These are phyloP conservation scores for Philypnodon macrostomus DNA, from an alignment of 2,797 vertebrate genomes.

Conservation along the genomic window DNA sequence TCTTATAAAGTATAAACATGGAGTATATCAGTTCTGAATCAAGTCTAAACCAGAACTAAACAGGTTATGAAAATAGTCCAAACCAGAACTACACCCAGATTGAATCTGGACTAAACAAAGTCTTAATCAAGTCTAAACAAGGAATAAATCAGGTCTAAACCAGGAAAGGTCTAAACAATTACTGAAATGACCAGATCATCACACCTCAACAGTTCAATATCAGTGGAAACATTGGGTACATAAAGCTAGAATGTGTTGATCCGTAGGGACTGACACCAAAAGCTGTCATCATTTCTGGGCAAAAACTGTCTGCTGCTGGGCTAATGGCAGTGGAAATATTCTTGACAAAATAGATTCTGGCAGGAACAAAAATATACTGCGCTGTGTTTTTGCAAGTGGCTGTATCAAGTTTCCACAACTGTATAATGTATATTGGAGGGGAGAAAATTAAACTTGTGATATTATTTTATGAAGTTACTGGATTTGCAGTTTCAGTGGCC, in stretches of 20 bases:
- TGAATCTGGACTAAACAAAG: too few species aligned
- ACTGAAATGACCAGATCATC: too few species aligned
- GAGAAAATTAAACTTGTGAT: neutral
- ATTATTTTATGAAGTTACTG: neutral
- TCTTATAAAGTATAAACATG: too few species aligned
- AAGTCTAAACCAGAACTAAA: too few species aligned
- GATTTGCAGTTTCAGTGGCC: neutral
- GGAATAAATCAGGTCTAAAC: too few species aligned
- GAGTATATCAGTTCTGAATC: too few species aligned
- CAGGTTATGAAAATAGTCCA: too few species aligned
- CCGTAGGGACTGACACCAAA: constrained; percentile 22
- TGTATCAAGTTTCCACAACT: neutral
- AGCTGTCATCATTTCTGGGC: constrained; percentile 30
- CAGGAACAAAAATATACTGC: neutral
- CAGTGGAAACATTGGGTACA: constrained; percentile 7
- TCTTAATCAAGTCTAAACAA: too few species aligned
- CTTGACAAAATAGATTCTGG: neutral
- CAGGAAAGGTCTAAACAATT: too few species aligned
- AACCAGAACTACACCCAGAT: too few species aligned
- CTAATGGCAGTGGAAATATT: neutral
- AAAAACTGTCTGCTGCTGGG: constrained; percentile 7
- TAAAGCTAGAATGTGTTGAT: constrained; percentile 7
- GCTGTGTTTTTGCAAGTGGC: neutral
- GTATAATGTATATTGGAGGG: neutral
- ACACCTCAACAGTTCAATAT: too few species aligned